Base-by-base conservation (phyloP, 2,888 invertebrate species). In the Meiosimyza platycephala region DNA sequence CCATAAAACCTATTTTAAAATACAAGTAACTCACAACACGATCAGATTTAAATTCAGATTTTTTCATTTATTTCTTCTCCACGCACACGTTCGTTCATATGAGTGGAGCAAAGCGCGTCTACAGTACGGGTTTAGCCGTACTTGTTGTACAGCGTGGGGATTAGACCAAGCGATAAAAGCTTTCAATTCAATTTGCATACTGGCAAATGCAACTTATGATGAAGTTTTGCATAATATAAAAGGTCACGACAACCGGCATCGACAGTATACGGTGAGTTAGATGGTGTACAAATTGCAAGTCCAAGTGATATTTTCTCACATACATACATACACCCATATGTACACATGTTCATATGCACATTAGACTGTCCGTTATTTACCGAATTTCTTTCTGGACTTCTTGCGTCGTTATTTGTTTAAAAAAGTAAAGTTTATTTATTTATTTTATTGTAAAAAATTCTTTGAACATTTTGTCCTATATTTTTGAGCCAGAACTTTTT, bases 1-100 rank as follows among this genome's bases (percentile, higher is more conserved):
- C 78, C 78, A 76, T 76, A 76, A 78, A 78, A 76, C 75, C 76
- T 55, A 74, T 72, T 69, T 73, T 77, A 63, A 48, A 28, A 60
- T 73, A 57, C 55, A 48, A 62, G 55, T 71, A 74, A 68, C 55
- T 57, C 63, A 55, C 47, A 55, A 47, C 40, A 63, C 54, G 62
- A 62, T 47, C 40, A 40, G 40, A 40, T 40, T 40, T 1, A 40
- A 9, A 40, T 7, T 40, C 40, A 51, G 11, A 18, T 54, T 48
- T 33, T 63, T 65, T 9, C n/a, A 16, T n/a, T 13, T 71, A 9
- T 50, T 50, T 47, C 28, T 62, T n/a, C 47, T 62, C 40, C 22
- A 62, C 62, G 62, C 47, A 62, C 48, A 62, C 33, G 33, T 13
- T 40, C 33, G 33, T 13, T 40, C 59, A 59, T 33, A 60, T 59